These are phyloP conservation scores for Ochotona curzoniae DNA, from an alignment of 2,113 vertebrate species.

Conservation along the genomic window DNA sequence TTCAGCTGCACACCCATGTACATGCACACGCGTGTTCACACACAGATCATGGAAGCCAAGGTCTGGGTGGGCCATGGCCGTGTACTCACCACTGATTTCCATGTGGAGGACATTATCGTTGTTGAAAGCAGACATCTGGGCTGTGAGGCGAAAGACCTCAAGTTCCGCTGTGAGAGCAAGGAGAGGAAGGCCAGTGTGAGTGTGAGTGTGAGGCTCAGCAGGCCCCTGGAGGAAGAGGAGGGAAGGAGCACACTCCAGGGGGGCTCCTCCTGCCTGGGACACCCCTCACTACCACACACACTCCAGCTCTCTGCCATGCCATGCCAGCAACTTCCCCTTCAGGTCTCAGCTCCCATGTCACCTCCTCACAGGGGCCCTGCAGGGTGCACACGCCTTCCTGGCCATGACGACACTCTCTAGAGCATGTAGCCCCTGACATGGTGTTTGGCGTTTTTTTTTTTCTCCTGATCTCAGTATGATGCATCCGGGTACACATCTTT, in stretches of 20 bases:
- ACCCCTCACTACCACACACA: background rate
- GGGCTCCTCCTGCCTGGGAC: background rate
- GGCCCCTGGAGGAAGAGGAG: background rate
- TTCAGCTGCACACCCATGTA: too few species aligned
- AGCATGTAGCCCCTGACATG: background rate
- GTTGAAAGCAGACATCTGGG: slow-evolving; percentile 88
- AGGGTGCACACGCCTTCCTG: background rate
- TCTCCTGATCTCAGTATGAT: background rate
- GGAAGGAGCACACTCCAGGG: background rate
- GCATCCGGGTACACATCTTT: background rate
- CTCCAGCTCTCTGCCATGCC: background rate
- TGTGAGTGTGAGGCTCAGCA: background rate
- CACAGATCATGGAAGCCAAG: background rate
- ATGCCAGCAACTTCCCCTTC: background rate
- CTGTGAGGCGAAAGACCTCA: slow-evolving; percentile 86
- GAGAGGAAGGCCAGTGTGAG: slow-evolving; percentile 17
- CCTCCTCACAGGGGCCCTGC: background rate
- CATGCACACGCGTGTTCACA: background rate
- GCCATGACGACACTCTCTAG: background rate
- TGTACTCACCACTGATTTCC: slow-evolving; percentile 74
- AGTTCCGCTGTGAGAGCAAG: slow-evolving; percentile 78
- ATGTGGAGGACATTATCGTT: slow-evolving; percentile 14
- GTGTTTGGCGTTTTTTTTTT: slow-evolving; percentile 3
- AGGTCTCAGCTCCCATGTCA: background rate
- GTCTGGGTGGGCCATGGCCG: background rate